Evolutionary conservation across 2,113 vertebrate genomes (phyloP), one percentile per base, ranked within the genome.

Genomic region (Rhinogobius similis): DNA sequence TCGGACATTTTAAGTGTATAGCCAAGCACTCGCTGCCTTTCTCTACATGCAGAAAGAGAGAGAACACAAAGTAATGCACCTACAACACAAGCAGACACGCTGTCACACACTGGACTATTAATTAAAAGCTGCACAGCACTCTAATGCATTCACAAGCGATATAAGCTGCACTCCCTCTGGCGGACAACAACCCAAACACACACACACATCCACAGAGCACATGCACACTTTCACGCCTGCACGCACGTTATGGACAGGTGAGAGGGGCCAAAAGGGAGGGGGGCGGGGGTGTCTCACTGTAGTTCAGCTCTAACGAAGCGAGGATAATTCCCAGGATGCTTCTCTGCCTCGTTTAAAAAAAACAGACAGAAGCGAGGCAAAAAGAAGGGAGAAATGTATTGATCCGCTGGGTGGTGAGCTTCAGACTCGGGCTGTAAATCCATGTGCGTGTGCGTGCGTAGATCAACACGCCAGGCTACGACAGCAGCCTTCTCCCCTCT

Each of bases 1-100:
- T 75, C 75, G 77, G 82, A 83, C 92, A 93, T 93, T 69, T 91
- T 91, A 88, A 83, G 66, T 73, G 21, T 55, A 86, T 64, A 62
- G 27, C 63, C 53, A 63, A 68, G 62, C 74, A 75, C 52, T 82
- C 52, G 80, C 73, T 36, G 36, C 73, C 65, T 75, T 81, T 75
- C 62, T 63, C 71, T 58, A 65, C 82, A 90, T 87, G 87, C 79
- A 85, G 76, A 77, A 56, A 81, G 80, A 65, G 79, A 63, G 66
- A 67, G 72, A 82, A 75, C 66, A 61, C 39, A 7, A 73, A 85
- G 26, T 62, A 29, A 79, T 13, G n/a, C 81, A 76, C 62, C 38
- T 73, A 67, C 78, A 36, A 55, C 77, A 73, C n/a, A 13, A 64
- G 77, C 72, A 80, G 70, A 80, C 77, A 75, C 77, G 66, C 78